Evolutionary conservation across 1,140 invertebrate genomes (phyloP).

Genomic region (Phymorhynchus buccinoides): DNA sequence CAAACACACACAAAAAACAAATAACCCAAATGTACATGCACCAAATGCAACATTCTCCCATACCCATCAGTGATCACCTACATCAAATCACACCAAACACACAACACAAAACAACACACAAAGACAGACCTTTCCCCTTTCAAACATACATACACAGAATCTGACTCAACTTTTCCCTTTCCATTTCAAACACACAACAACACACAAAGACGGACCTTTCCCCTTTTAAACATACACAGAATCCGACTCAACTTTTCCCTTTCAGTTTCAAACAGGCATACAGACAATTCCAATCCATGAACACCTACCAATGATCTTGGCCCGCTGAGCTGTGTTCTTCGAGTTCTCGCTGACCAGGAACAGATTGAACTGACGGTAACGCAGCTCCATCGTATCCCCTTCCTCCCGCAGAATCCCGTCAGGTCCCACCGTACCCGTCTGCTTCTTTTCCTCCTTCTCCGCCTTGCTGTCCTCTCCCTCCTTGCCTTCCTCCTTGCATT

Average conservation of each 20-base stretch:
- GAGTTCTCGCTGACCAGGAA: slow-evolving; percentile 94
- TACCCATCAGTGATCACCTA: too few species aligned
- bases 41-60: too few species aligned
- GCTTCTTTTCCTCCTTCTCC: neutral
- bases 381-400: slow-evolving; percentile 35
- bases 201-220: neutral
- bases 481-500: neutral
- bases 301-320: slow-evolving; percentile 79
- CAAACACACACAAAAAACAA: too few species aligned
- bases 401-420: slow-evolving; percentile 11
- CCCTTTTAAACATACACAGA: neutral
- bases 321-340: slow-evolving; percentile 89
- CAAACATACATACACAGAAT: too few species aligned
- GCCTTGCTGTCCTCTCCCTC: neutral
- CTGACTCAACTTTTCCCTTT: neutral
- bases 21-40: too few species aligned
- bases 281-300: too few species aligned
- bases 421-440: neutral
- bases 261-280: too few species aligned
- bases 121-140: too few species aligned
- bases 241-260: too few species aligned
- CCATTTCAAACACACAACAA: neutral
- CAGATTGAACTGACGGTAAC: slow-evolving; percentile 89
- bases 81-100: too few species aligned
- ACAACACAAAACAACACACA: too few species aligned